These are phyloP conservation scores for Chloroceryle inda DNA, from an alignment of 2,797 vertebrate species.

Conservation along the genomic window DNA sequence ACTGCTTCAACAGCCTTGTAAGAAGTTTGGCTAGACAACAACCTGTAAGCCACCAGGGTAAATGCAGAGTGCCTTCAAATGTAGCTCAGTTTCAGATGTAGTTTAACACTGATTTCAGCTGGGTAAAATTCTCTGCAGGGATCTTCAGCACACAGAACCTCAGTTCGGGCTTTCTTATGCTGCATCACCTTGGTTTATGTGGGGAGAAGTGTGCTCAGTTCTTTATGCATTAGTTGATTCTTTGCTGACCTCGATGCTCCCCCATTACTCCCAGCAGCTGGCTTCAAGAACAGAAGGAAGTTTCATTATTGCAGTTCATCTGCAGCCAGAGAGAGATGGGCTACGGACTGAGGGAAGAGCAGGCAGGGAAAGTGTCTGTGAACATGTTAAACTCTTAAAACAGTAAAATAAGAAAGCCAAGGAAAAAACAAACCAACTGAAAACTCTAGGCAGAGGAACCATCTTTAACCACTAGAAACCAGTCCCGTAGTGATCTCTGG, in stretches of 20 bases:
- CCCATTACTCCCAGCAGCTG: background rate
- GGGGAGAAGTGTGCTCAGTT: background rate
- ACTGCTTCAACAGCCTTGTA: background rate
- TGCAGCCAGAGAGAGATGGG: background rate
- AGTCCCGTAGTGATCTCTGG: background rate
- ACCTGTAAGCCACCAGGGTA: background rate
- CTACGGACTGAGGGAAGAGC: background rate
- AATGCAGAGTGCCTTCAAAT: background rate
- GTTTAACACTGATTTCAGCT: background rate
- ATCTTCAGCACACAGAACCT: background rate
- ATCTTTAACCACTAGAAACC: background rate
- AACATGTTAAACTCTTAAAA: background rate
- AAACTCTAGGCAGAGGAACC: background rate
- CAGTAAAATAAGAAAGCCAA: background rate
- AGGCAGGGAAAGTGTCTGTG: background rate
- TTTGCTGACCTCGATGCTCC: background rate
- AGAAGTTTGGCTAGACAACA: background rate
- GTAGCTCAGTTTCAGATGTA: background rate
- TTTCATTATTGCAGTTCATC: constrained; percentile 6
- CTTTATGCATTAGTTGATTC: background rate
- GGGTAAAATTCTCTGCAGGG: background rate
- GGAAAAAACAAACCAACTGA: background rate
- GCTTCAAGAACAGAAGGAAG: background rate
- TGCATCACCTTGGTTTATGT: background rate
- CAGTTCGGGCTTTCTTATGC: background rate